phyloP scores from a whole-genome alignment of 2,797 vertebrate genomes.

The Bovichtus diacanthus region DNA sequence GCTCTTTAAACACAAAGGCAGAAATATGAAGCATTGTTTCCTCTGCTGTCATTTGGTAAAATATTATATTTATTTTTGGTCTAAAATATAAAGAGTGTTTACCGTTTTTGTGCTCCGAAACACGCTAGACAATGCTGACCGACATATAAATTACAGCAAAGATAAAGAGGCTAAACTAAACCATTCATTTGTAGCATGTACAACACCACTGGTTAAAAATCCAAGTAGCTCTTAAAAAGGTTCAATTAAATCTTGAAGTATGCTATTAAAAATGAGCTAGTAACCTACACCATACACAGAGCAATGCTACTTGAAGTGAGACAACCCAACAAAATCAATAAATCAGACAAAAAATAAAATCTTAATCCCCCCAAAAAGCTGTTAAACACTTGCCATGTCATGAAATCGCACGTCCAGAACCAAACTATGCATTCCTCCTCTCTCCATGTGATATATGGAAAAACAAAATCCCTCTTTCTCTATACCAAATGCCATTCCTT shows the following conservation, averaged over 20 bases:
- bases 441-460: constrained; percentile 28
- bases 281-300: neutral
- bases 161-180: constrained; percentile 15
- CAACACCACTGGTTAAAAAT: constrained; percentile 15
- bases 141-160: constrained; percentile 43
- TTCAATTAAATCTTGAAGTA: constrained; percentile 18
- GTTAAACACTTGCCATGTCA: constrained; percentile 67
- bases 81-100: constrained; percentile 50
- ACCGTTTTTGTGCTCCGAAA: constrained; percentile 33
- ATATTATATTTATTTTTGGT: constrained; percentile 64
- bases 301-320: neutral
- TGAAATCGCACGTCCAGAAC: constrained; percentile 58
- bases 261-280: neutral
- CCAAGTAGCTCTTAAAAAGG: constrained; percentile 14
- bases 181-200: constrained; percentile 19
- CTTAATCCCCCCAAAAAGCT: constrained; percentile 61
- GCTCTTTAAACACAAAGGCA: constrained; percentile 85
- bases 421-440: constrained; percentile 63
- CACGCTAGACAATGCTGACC: constrained; percentile 4
- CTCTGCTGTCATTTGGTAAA: constrained; percentile 62
- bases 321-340: constrained; percentile 50
- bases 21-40: constrained; percentile 83
- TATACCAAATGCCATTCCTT: constrained; percentile 33
- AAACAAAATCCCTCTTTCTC: constrained; percentile 32
- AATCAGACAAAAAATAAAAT: constrained; percentile 18